Percentiles rank a stretch among this genome's conserved stretches.
Evolutionary conservation across 2,888 invertebrate species (phyloP).

Genomic region (Caenorhabditis angaria): DNA sequence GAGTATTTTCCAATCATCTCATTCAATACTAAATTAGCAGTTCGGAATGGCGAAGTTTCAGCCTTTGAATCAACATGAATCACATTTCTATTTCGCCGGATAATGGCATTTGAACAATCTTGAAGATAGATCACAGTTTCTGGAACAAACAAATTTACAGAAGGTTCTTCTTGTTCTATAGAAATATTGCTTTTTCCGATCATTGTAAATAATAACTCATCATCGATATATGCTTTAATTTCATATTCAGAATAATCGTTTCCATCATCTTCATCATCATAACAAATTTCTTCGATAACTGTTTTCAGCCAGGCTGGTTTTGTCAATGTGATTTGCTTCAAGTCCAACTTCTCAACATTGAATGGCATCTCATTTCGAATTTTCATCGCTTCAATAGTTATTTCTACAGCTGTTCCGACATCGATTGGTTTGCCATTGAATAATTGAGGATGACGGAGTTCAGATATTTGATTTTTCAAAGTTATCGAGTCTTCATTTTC

Average conservation of each 20-base stretch:
- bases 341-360: conserved; percentile 34
- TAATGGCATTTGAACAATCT: conserved; percentile 37
- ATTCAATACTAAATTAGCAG: conserved; percentile 34
- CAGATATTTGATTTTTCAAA: conserved; percentile 50
- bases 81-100: conserved; percentile 26
- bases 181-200: conserved; percentile 15
- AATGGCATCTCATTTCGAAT: conserved; percentile 26
- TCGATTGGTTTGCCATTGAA: conserved; percentile 46
- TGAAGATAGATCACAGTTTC: conserved; percentile 20
- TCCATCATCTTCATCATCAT: conserved; percentile 14
- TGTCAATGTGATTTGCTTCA: conserved; percentile 21
- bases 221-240: conserved; percentile 30
- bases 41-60: conserved; percentile 36
- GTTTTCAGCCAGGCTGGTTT: conserved; percentile 42
- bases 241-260: conserved; percentile 6
- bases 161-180: conserved; percentile 24
- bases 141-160: conserved; percentile 27
- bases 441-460: conserved; percentile 46
- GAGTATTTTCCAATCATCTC: conserved; percentile 40
- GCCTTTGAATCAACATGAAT: conserved; percentile 35
- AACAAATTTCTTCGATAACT: conserved; percentile 15
- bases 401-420: conserved; percentile 43
- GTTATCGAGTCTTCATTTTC: conserved; percentile 22
- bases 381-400: conserved; percentile 36
- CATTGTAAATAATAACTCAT: conserved; percentile 22